Base-by-base conservation (phyloP, 2,113 vertebrate species). In the Carlito syrichta region DNA sequence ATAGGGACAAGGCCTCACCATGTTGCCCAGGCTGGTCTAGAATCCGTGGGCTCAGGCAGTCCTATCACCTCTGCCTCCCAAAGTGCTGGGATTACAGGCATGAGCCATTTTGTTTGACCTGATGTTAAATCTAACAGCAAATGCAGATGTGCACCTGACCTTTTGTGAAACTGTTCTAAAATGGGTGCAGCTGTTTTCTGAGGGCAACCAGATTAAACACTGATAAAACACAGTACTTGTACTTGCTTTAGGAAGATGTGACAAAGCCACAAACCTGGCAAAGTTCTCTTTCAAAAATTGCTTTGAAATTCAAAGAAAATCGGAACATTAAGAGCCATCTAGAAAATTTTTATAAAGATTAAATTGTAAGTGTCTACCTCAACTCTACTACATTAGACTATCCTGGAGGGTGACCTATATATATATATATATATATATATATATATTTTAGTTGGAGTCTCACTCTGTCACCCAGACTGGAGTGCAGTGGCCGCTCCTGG, bases 91-190 rank as follows among this genome's bases (percentile, higher is more conserved):
- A 54, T 54, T 54, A 54, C 52, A 54, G 52, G 3, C 19, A 17
- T 54, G 52, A 54, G 16, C 52, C 14, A 54, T 54, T 54, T 54
- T n/a, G n/a, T n/a, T n/a, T n/a, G n/a, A n/a, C n/a, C n/a, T n/a
- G n/a, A n/a, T 74, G 86, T 93, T 96, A 87, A 45, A 73, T 85
- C 90, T 92, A 95, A 90, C 78, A 68, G 43, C 56, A 96, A 81
- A 88, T 76, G 38, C 83, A n/a, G 35, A 38, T 86, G 27, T 94
- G 40, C 52, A 69, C 88, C 94, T 86, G 86, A 63, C 68, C 40
- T 83, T 60, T 38, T 91, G 54, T 82, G 45, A 85, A 83, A 93
- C 35, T 85, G 23, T 96, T 91, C 38, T 79, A 50, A 76, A 87
- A 68, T 27, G 38, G 38, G 9, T 89, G 2, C 60, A 94, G 3